Conservation (phyloP, 2,113 vertebrate species). For the Cyrtonyx montezumae region DNA sequence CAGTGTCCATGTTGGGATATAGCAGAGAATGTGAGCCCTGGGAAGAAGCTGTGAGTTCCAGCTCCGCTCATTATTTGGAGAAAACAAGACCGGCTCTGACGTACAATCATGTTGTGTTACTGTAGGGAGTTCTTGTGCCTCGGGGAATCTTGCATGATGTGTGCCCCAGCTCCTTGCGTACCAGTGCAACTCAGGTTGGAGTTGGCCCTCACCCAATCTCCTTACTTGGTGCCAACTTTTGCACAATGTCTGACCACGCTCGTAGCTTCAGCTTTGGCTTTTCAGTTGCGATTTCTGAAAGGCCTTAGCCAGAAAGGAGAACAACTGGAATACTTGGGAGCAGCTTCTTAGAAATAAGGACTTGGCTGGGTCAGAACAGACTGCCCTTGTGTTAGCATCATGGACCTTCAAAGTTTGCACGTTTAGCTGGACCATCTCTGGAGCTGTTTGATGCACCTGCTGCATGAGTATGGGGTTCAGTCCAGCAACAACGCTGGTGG, state of each 20-base stretch:
- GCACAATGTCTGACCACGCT: fast-evolving
- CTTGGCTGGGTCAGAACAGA: neutral
- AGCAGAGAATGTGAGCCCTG: neutral
- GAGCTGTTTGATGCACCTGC: neutral
- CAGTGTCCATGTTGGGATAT: fast-evolving
- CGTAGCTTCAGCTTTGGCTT: neutral
- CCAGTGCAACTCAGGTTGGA: neutral
- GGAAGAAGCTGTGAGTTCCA: neutral
- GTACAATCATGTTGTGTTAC: neutral
- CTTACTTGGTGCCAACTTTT: neutral
- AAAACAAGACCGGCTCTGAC: neutral
- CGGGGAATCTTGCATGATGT: neutral
- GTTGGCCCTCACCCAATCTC: slow-evolving; percentile 4
- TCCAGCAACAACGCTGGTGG: neutral
- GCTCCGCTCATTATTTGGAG: neutral
- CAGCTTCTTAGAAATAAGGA: neutral
- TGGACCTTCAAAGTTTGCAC: fast-evolving
- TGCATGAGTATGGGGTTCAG: neutral
- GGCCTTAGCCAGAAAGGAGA: neutral
- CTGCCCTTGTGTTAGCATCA: fast-evolving
- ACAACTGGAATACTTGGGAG: neutral
- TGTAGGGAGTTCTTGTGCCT: slow-evolving; percentile 18
- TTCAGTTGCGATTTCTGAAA: fast-evolving
- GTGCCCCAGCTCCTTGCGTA: neutral
- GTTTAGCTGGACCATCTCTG: neutral